phyloP scores from a whole-genome alignment of 2,888 invertebrate species.

The Taenaris catops region DNA sequence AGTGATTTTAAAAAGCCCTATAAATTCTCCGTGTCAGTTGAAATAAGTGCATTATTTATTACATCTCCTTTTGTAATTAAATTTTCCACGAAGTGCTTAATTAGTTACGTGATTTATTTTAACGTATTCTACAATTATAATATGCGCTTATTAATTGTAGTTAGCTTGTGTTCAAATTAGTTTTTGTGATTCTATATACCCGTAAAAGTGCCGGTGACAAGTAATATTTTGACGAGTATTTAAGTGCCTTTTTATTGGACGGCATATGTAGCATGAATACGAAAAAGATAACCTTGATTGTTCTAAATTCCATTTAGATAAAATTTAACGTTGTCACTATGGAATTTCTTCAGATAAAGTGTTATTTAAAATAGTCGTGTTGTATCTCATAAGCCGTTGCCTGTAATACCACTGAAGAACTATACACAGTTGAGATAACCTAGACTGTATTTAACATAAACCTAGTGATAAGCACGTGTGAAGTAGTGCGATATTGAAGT shows the following conservation, averaged over 20 bases:
- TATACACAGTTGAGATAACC: slow-evolving; percentile 24
- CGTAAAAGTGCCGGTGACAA: too few relatives aligned
- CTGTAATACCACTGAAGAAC: slow-evolving; percentile 1
- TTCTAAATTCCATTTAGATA: too few relatives aligned
- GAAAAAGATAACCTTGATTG: too few relatives aligned
- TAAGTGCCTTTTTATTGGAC: too few relatives aligned
- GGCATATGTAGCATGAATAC: too few relatives aligned
- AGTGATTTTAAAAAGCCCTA: slow-evolving; percentile 38
- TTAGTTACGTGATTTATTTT: slow-evolving; percentile 11
- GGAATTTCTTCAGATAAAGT: too few relatives aligned
- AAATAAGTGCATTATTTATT: slow-evolving; percentile 37
- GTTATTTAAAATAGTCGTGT: too few relatives aligned
- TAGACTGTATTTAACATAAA: slow-evolving; percentile 31
- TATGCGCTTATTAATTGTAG: slow-evolving; percentile 7
- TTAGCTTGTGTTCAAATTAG: slow-evolving; percentile 6
- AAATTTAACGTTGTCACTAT: too few relatives aligned
- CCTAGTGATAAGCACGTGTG: slow-evolving; percentile 58
- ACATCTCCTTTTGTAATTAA: slow-evolving; percentile 28
- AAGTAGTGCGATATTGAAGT: slow-evolving; percentile 39
- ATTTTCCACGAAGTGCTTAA: slow-evolving; percentile 12
- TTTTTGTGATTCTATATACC: too few relatives aligned
- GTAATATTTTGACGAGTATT: too few relatives aligned
- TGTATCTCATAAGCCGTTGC: too few relatives aligned
- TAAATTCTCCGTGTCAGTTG: slow-evolving; percentile 38
- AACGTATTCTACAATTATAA: slow-evolving; percentile 13